These are phyloP conservation scores for Nothobranchius kuhntae DNA, from an alignment of 2,113 vertebrate genomes.

Conservation along the genomic window DNA sequence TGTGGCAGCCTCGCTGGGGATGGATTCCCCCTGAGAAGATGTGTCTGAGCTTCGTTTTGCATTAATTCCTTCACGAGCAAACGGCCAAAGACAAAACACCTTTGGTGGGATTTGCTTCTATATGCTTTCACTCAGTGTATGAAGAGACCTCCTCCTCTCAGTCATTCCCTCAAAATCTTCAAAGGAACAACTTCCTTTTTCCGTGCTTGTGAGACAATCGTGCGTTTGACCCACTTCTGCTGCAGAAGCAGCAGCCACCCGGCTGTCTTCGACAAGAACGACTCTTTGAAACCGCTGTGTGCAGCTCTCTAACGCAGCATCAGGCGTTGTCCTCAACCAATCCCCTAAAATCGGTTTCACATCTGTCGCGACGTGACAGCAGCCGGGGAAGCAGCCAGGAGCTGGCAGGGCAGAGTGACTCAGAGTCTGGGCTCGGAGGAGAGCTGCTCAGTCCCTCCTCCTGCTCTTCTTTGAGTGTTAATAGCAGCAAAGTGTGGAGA, in stretches of 20 bases:
- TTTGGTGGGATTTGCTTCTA: neutral
- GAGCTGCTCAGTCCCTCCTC: conserved; percentile 39
- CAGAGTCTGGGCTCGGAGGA: conserved; percentile 42
- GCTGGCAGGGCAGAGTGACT: conserved; percentile 56
- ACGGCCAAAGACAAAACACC: too few relatives aligned
- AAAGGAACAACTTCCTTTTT: conserved; percentile 21
- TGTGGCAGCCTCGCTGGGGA: conserved; percentile 8
- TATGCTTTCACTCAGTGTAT: conserved; percentile 4
- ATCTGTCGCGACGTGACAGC: conserved; percentile 59
- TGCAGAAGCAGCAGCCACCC: conserved; percentile 20
- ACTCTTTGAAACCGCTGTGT: conserved; percentile 32
- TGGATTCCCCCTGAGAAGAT: neutral
- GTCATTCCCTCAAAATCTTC: conserved; percentile 12
- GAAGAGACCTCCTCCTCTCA: conserved; percentile 9
- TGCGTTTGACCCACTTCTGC: conserved; percentile 55
- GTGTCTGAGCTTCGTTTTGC: neutral
- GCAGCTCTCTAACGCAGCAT: conserved; percentile 20
- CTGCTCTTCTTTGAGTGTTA: conserved; percentile 51
- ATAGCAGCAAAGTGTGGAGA: conserved; percentile 55
- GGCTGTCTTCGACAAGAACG: conserved; percentile 10
- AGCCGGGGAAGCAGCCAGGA: conserved; percentile 40
- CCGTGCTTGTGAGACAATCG: conserved; percentile 39
- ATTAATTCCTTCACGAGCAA: neutral
- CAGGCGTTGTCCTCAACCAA: conserved; percentile 46
- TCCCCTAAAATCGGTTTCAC: conserved; percentile 60